phyloP scores from a whole-genome alignment of 1,140 invertebrate genomes.

The Drosophila orena region DNA sequence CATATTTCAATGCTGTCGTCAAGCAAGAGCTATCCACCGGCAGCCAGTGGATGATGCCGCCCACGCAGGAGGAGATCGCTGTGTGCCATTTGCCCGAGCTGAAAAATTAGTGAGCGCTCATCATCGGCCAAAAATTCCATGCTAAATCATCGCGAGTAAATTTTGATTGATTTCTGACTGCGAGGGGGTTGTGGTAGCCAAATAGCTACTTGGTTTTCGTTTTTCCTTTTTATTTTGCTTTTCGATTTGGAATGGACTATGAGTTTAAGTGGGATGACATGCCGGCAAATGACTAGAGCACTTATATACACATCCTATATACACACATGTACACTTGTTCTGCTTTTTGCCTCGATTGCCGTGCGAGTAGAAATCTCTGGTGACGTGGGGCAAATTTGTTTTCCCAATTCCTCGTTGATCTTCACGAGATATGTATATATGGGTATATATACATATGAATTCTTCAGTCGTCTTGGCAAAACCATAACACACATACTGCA shows the following conservation, averaged over 20 bases:
- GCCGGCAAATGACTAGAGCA: slow-evolving; percentile 30
- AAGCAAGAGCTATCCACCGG: slow-evolving; percentile 31
- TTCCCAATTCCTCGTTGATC: slow-evolving; percentile 25
- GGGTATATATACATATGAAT: neutral
- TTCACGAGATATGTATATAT: neutral
- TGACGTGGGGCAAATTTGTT: slow-evolving; percentile 47
- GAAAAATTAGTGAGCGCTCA: slow-evolving; percentile 64
- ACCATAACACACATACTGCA: neutral
- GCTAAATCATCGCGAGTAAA: slow-evolving; percentile 70
- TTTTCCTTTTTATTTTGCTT: neutral
- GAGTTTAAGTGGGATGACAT: slow-evolving; percentile 47
- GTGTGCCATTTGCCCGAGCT: slow-evolving; percentile 62
- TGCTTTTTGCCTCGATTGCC: slow-evolving; percentile 2
- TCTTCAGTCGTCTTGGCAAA: neutral
- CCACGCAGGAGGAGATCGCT: slow-evolving; percentile 52
- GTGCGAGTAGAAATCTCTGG: slow-evolving; percentile 13
- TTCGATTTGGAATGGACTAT: slow-evolving; percentile 16
- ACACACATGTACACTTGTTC: slow-evolving; percentile 1
- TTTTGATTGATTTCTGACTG: slow-evolving; percentile 73
- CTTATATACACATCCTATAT: neutral
- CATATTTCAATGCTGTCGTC: slow-evolving; percentile 66
- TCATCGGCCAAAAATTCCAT: slow-evolving; percentile 72
- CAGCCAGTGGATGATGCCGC: slow-evolving; percentile 25
- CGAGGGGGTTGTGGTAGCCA: neutral
- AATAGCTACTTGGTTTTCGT: no score